Evolutionary conservation across 1,140 invertebrate genomes (phyloP), one percentile per base, ranked within the genome.

Genomic region (Eubasilissa regina): DNA sequence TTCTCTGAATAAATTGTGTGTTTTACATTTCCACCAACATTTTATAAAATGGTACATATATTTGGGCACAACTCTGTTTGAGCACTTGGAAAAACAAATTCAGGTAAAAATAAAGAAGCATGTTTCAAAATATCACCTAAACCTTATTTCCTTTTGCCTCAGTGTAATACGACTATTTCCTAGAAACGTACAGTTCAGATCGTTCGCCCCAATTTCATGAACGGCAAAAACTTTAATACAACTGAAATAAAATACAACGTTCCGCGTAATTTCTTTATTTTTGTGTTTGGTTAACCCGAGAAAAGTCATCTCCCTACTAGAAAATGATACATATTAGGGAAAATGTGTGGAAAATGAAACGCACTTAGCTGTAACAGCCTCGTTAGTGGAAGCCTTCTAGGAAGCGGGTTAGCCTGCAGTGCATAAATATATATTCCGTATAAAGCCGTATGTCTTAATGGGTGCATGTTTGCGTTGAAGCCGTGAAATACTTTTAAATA

Each of bases 261-360:
- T 1, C 17, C 55, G 15, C 13, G 19, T 12, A 64, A 62, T 64
- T 35, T 64, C 19, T 64, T 64, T 25, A 64, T 13, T 21, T 35
- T 11, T 9, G 60, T 12, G 15, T 70, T n/a, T 47, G 66, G 47
- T 47, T 70, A 17, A 47, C 44, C 7, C 45, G 35, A 17, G 21
- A 44, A 19, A 70, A 47, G 70, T 48, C 43, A 25, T 19, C 48
- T 43, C n/a, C 21, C 12, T 11, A 17, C 51, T 45, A 45, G 43
- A 13, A 48, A 60, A 75, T 48, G 53, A 45, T 53, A 75, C 45
- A 35, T 48, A 53, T 53, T 55, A 75, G 25, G 48, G 53, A 53
- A 72, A 75, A 75, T 60, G 73, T 48, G 53, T 60, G 73, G 73
- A 75, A 75, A 75, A 75, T 75, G 55, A 60, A 75, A 53, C 17